Evolutionary conservation across 2,113 vertebrate species (phyloP), one percentile per base, ranked within the genome.

Genomic region (Malurus cyaneus): DNA sequence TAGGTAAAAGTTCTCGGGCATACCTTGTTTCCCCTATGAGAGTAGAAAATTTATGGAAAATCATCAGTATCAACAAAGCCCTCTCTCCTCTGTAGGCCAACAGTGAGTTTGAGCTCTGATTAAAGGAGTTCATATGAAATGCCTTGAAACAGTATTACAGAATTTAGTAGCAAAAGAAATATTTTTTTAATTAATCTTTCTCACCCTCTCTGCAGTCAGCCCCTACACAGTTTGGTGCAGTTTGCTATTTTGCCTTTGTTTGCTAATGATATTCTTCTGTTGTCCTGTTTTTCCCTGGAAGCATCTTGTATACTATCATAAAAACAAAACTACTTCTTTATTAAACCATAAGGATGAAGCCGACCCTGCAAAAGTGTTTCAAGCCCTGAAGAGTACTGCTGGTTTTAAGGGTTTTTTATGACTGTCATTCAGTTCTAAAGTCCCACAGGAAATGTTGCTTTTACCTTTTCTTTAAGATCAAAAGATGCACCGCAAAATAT

Each of bases 401-500:
- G 18, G 0, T 71, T 88, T 82, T 32, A 59, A 7, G 12, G 13
- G 0, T 5, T 29, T 42, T 83, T 92, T 83, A 47, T 84, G n/a
- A 42, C 32, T 50, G 26, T 50, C 49, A 60, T 70, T 86, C 59
- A 28, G 18, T 65, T 89, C 32, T 36, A 50, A 72, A 93, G 36
- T 41, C 21, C 9, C 44, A 72, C 49, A 92, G 54, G 57, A 85
- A 89, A 39, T 69, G 8, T 14, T 71, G 26, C 14, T 81, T 91
- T 89, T 72, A 72, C n/a, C 32, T 85, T 91, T 87, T 93, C 72
- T 90, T 96, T 87, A 34, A 80, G 76, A 77, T 88, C 46, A 93
- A 90, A 92, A 92, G 52, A 54, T 74, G 65, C 36, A 74, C 70
- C 42, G 88, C 41, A 86, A 95, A 96, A 61, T 66, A 80, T 44